phyloP scores from a whole-genome alignment of 2,113 vertebrate species.

The Daphoenositta chrysoptera region DNA sequence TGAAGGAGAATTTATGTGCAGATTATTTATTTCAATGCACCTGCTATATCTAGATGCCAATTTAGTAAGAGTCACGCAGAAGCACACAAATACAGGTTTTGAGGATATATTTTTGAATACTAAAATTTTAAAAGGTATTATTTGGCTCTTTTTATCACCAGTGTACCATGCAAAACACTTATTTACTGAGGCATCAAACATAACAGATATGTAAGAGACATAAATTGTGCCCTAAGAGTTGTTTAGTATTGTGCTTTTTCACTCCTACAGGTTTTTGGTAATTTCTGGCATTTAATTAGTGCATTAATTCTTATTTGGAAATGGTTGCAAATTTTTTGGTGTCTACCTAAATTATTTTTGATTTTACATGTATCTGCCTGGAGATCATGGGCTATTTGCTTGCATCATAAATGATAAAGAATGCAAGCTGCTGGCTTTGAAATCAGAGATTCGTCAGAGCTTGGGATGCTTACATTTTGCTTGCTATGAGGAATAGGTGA shows the following conservation, averaged over 20 bases:
- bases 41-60: fast-evolving
- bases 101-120: not conserved
- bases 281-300: not conserved
- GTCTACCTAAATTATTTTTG: not conserved
- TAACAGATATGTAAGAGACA: not conserved
- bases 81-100: not conserved
- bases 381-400: not conserved
- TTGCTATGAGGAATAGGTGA: not conserved
- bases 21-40: not conserved
- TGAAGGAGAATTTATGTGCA: not conserved
- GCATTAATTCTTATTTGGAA: not conserved
- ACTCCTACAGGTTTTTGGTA: not conserved
- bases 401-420: not conserved
- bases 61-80: not conserved
- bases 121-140: not conserved
- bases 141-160: not conserved
- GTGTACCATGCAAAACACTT: not conserved
- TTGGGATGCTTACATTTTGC: not conserved
- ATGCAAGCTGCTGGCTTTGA: not conserved
- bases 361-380: not conserved
- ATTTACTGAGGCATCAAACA: not conserved
- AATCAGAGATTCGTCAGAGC: not conserved
- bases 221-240: not conserved
- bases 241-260: not conserved
- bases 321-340: not conserved